Conservation (phyloP, 2,888 invertebrate species). For the Hedya salicella region DNA sequence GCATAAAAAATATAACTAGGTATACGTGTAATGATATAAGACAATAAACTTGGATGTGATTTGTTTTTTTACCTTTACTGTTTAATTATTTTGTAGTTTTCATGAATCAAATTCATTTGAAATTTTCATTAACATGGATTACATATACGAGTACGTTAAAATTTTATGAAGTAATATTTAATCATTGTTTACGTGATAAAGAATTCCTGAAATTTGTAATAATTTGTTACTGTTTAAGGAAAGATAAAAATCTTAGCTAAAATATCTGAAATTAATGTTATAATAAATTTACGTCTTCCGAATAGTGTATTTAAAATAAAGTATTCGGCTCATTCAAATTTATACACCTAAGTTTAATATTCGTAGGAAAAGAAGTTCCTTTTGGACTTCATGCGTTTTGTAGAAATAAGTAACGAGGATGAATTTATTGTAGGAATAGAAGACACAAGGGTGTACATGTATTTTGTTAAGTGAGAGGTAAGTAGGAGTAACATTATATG, state of each 20-base stretch:
- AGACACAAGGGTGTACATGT: constrained; percentile 53
- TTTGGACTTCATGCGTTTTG: constrained; percentile 65
- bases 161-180: background rate
- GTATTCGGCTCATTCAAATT: constrained; percentile 72
- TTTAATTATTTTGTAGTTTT: background rate
- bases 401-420: constrained; percentile 67
- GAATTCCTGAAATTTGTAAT: background rate
- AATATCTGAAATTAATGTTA: constrained; percentile 54
- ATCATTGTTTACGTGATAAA: background rate
- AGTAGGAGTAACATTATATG: constrained; percentile 17
- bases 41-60: background rate
- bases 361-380: constrained; percentile 64
- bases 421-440: constrained; percentile 76
- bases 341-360: constrained; percentile 61
- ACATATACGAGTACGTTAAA: background rate
- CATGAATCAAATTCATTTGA: background rate
- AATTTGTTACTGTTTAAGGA: constrained; percentile 11
- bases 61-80: background rate
- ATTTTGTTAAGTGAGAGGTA: constrained; percentile 59
- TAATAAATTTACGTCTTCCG: constrained; percentile 83
- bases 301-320: constrained; percentile 73
- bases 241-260: constrained; percentile 25
- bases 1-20: constrained; percentile 25
- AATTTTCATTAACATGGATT: background rate
- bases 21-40: constrained; percentile 13